Percentiles rank a stretch among this genome's conserved stretches.
Evolutionary conservation across 1,140 invertebrate genomes (phyloP).

Genomic region (Camponotus pennsylvanicus): DNA sequence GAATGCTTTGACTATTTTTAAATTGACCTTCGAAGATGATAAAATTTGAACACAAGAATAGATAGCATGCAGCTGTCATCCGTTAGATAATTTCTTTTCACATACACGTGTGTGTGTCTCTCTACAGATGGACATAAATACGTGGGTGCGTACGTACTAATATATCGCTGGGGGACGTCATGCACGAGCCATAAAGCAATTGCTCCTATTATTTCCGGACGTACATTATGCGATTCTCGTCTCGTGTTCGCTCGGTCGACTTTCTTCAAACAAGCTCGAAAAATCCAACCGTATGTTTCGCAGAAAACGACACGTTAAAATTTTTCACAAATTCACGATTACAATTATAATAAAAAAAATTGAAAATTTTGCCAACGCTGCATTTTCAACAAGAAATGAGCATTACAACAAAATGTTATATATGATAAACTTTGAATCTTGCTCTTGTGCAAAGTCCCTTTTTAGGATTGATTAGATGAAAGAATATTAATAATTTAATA

Average conservation of each 20-base stretch:
- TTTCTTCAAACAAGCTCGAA: background rate
- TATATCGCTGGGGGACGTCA: background rate
- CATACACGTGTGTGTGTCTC: no score
- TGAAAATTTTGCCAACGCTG: background rate
- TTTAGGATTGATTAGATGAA: no score
- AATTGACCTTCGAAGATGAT: background rate
- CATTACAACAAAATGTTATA: no score
- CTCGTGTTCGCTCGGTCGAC: background rate
- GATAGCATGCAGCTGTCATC: background rate
- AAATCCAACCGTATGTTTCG: background rate
- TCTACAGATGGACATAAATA: background rate
- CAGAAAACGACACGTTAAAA: background rate
- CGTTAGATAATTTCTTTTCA: background rate
- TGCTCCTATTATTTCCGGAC: constrained; percentile 19
- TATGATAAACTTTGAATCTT: no score
- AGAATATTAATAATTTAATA: no score
- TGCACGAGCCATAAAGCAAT: constrained; percentile 20
- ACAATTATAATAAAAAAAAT: background rate
- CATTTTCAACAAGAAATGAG: no score
- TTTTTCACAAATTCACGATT: background rate
- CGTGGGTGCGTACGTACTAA: background rate
- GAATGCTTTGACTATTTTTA: background rate
- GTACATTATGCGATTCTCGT: background rate
- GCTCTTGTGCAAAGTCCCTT: no score
- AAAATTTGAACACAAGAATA: background rate